Evolutionary conservation across 2,797 vertebrate species (phyloP).

Genomic region (Leptatherina wallacei): DNA sequence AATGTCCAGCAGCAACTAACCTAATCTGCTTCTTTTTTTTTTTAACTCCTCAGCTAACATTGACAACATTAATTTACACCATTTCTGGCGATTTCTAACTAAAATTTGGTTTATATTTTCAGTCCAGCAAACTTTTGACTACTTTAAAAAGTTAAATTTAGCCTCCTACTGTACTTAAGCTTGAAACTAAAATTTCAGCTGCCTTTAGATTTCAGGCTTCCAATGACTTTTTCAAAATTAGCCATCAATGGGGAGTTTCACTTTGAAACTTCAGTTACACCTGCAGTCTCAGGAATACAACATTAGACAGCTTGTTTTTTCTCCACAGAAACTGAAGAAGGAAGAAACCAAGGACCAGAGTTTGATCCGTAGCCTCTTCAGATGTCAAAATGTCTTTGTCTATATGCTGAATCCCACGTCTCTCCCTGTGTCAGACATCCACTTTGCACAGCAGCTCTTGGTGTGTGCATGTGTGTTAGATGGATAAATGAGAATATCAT

Average conservation of each 20-base stretch:
- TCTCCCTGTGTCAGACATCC: neutral
- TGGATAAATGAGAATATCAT: neutral
- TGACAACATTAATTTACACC: neutral
- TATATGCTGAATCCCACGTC: neutral
- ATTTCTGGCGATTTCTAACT: neutral
- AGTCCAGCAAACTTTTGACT: neutral
- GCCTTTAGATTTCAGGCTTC: neutral
- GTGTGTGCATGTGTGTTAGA: neutral
- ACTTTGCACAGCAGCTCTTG: neutral
- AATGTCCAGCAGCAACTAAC: neutral
- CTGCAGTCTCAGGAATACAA: neutral
- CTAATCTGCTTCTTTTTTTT: neutral
- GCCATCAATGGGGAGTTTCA: neutral
- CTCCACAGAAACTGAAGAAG: neutral
- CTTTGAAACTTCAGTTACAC: neutral
- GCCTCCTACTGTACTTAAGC: no score
- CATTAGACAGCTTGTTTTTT: neutral
- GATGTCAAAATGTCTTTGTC: neutral
- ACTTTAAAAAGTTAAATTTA: neutral
- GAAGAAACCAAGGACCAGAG: neutral
- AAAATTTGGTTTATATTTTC: neutral
- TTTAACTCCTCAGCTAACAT: neutral
- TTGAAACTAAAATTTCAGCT: neutral
- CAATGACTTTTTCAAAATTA: neutral
- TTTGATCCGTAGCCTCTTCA: no score